Conservation (phyloP, 2,113 vertebrate species). For the Gadus macrocephalus region DNA sequence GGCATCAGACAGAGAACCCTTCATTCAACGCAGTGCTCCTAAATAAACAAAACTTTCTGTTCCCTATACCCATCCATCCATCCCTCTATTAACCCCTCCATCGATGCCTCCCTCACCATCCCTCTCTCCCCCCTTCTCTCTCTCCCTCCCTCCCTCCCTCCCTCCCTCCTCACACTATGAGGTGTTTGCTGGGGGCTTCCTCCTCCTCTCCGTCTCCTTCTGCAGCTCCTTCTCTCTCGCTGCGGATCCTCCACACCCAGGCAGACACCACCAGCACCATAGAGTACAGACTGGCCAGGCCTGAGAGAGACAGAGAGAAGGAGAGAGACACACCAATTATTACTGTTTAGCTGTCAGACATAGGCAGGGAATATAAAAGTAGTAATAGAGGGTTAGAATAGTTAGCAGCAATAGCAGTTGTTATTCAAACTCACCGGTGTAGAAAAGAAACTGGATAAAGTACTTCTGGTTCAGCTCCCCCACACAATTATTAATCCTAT, state of each 20-base stretch:
- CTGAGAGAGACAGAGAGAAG: conserved; percentile 36
- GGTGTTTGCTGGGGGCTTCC: conserved; percentile 61
- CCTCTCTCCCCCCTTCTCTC: not conserved
- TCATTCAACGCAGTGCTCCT: not conserved
- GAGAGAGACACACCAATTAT: not conserved
- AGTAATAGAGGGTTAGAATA: not conserved
- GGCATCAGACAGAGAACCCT: not conserved
- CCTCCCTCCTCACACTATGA: conserved; percentile 66
- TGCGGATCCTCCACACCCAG: conserved; percentile 72
- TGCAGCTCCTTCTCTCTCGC: conserved; percentile 47
- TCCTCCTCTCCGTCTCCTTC: conserved; percentile 46
- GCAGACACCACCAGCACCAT: conserved; percentile 73
- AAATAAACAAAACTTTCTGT: not conserved
- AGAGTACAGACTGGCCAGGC: conserved; percentile 79
- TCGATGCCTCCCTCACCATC: not conserved
- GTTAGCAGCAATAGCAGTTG: not conserved
- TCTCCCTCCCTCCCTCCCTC: not conserved
- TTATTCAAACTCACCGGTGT: conserved; percentile 69
- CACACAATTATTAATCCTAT: conserved; percentile 82
- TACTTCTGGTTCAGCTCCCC: conserved; percentile 84
- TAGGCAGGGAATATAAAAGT: not conserved
- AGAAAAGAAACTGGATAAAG: conserved; percentile 86
- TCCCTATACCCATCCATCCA: not conserved
- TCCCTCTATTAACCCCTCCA: not conserved
- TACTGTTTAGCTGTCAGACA: too few relatives aligned